Conservation (phyloP, 37 sponge, comb jelly and placozoan genomes). For the Cliona cf. orientalis region DNA sequence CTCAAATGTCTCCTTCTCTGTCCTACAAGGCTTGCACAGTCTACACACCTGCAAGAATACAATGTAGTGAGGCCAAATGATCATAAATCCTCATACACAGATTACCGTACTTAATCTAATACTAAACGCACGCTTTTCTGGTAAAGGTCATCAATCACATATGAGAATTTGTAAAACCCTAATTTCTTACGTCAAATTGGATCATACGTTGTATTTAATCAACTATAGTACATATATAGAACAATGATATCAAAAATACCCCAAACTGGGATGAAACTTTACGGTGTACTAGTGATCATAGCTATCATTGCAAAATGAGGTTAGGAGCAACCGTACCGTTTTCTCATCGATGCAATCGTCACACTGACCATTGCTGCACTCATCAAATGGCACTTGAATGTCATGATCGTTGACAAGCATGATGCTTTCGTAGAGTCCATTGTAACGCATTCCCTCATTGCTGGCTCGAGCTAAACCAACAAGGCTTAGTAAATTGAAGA, state of each 20-base stretch:
- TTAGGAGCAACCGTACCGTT: too few relatives aligned
- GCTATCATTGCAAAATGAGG: too few relatives aligned
- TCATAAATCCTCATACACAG: not conserved
- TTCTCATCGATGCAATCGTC: not conserved
- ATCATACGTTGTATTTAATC: too few relatives aligned
- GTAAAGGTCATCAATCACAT: too few relatives aligned
- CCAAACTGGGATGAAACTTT: too few relatives aligned
- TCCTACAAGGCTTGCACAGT: conserved; percentile 54
- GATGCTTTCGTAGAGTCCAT: conserved; percentile 58
- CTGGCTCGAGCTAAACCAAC: conserved; percentile 46
- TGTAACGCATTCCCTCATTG: conserved; percentile 7
- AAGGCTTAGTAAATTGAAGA: conserved; percentile 62
- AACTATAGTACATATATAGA: too few relatives aligned
- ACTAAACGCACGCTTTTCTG: too few relatives aligned
- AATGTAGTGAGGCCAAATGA: not conserved
- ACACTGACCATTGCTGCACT: conserved; percentile 38
- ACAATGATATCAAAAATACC: not conserved
- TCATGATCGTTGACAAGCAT: conserved; percentile 58
- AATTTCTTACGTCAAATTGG: too few relatives aligned
- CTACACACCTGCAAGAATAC: conserved; percentile 48
- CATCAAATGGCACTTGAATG: conserved; percentile 35
- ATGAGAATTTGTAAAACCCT: too few relatives aligned
- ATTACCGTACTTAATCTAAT: too few relatives aligned
- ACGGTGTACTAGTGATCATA: too few relatives aligned
- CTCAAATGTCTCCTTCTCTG: not conserved